phyloP scores from a whole-genome alignment of 2,888 invertebrate genomes.

The Saturnia japonica region DNA sequence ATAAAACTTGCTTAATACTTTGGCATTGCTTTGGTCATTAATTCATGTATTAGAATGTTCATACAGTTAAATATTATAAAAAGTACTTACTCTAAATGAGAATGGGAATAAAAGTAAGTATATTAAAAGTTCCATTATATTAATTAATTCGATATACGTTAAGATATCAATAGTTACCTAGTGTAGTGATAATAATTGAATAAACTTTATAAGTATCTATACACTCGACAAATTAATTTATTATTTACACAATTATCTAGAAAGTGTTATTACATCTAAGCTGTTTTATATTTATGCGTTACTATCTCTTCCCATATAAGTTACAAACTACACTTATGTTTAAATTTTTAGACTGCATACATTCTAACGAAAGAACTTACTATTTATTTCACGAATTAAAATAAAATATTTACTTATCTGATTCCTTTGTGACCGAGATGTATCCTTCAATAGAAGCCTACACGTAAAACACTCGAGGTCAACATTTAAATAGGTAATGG shows the following conservation, averaged over 20 bases:
- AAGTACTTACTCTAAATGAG: too few species aligned
- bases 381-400: not conserved
- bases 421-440: not conserved
- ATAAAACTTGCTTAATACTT: too few species aligned
- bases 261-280: not conserved
- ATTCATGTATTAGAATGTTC: too few species aligned
- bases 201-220: not conserved
- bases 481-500: slow-evolving; percentile 11
- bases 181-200: not conserved
- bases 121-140: too few species aligned
- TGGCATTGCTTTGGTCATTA: too few species aligned
- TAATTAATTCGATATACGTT: too few species aligned
- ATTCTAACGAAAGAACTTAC: not conserved
- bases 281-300: not conserved
- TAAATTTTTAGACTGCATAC: not conserved
- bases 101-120: too few species aligned
- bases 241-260: not conserved
- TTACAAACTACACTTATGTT: not conserved
- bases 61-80: too few species aligned
- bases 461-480: not conserved
- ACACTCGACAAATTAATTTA: not conserved
- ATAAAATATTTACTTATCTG: slow-evolving; percentile 9
- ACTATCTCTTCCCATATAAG: not conserved
- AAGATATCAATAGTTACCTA: not conserved
- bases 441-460: not conserved